phyloP scores from a whole-genome alignment of 2,888 invertebrate species.

The Noctua janthina region DNA sequence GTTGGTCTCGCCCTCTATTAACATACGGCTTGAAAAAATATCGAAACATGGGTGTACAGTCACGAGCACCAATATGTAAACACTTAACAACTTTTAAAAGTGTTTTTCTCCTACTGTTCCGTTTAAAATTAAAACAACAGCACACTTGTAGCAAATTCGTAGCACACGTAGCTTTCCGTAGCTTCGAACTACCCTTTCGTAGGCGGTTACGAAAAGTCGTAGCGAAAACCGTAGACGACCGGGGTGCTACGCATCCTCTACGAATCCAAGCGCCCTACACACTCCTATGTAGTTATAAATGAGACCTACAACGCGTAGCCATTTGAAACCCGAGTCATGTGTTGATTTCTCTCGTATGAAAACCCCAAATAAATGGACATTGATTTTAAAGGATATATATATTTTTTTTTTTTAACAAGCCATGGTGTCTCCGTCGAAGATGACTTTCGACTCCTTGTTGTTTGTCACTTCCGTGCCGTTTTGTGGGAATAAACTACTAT shows the following conservation, averaged over 20 bases:
- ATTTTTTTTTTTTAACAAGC: too few species aligned
- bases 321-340: not conserved
- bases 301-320: not conserved
- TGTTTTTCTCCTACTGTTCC: too few species aligned
- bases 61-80: too few species aligned
- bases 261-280: conserved; percentile 6
- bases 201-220: conserved; percentile 41
- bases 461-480: too few species aligned
- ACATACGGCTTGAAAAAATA: too few species aligned
- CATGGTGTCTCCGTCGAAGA: too few species aligned
- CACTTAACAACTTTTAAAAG: too few species aligned
- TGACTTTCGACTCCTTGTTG: too few species aligned
- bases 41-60: too few species aligned
- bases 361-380: not conserved
- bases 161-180: conserved; percentile 20
- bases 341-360: not conserved
- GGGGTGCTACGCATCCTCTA: conserved; percentile 28
- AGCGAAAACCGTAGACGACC: conserved; percentile 21
- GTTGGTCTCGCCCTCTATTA: too few species aligned
- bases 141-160: not conserved
- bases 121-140: not conserved
- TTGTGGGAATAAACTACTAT: too few species aligned
- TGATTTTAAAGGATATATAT: not conserved
- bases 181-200: conserved; percentile 35
- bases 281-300: not conserved